phyloP scores from a whole-genome alignment of 2,113 vertebrate genomes.

The Axis porcinus region DNA sequence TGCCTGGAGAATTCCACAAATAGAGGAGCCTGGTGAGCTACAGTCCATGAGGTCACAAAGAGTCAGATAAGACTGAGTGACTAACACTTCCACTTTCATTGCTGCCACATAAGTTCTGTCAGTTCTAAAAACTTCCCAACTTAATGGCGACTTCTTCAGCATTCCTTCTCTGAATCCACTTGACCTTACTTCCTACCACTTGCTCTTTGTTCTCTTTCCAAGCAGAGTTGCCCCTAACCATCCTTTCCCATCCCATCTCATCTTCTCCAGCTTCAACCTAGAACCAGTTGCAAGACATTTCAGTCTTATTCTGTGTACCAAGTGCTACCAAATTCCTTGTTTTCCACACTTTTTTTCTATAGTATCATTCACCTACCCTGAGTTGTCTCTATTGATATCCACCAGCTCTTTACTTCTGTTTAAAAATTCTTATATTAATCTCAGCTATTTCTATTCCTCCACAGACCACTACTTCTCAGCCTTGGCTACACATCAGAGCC shows the following conservation, averaged over 20 bases:
- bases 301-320: background rate
- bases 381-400: background rate
- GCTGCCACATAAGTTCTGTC: background rate
- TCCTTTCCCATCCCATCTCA: background rate
- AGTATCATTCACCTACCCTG: background rate
- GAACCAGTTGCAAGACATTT: background rate
- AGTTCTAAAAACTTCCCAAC: background rate
- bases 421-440: background rate
- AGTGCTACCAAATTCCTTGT: background rate
- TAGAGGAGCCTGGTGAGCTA: background rate
- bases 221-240: background rate
- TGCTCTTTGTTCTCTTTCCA: background rate
- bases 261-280: background rate
- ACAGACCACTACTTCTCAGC: background rate
- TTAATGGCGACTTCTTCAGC: background rate
- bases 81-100: background rate
- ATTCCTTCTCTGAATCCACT: background rate
- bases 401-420: background rate
- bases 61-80: background rate
- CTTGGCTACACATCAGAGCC: background rate
- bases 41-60: background rate
- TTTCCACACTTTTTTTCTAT: background rate
- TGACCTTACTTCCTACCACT: background rate
- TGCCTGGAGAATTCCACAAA: background rate
- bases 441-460: background rate